A percentile compares a stretch with the other conserved stretches of the same genome.
Evolutionary conservation across 2,888 invertebrate genomes (phyloP).

Genomic region (Netelia inedita): DNA sequence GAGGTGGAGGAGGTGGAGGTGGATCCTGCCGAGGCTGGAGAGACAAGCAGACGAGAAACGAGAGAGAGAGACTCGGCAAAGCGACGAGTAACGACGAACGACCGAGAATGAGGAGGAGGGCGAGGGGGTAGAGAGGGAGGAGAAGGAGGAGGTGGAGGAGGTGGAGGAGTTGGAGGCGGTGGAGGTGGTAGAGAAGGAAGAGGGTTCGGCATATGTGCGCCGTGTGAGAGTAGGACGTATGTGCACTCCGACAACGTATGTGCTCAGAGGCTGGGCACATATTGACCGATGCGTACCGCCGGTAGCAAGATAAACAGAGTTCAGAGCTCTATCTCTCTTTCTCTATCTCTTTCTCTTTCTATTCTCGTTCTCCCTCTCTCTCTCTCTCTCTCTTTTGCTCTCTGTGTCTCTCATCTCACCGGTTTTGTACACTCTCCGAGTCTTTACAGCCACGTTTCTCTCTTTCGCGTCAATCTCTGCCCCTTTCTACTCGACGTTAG

Average conservation of each 20-base stretch:
- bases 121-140: conserved; percentile 24
- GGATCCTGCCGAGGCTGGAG: conserved; percentile 54
- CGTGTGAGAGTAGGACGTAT: conserved; percentile 49
- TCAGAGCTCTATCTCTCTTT: conserved; percentile 63
- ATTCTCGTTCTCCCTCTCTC: conserved; percentile 25
- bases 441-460: not conserved
- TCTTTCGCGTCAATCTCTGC: conserved; percentile 21
- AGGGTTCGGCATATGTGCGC: conserved; percentile 54
- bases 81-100: conserved; percentile 39
- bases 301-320: conserved; percentile 82
- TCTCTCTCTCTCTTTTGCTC: conserved; percentile 21
- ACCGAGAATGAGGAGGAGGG: conserved; percentile 41
- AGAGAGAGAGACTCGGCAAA: conserved; percentile 48
- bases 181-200: conserved; percentile 62
- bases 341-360: conserved; percentile 29
- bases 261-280: conserved; percentile 81
- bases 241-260: conserved; percentile 74
- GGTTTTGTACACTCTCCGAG: not conserved
- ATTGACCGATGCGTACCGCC: conserved; percentile 83
- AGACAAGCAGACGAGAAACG: conserved; percentile 55
- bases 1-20: conserved; percentile 59
- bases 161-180: conserved; percentile 44
- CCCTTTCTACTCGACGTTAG: not conserved
- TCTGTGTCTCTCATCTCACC: conserved; percentile 25
- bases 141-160: conserved; percentile 28